A percentile compares a stretch with the other conserved stretches of the same genome.
Conservation (phyloP, 2,113 vertebrate species). For the Channa maculata region DNA sequence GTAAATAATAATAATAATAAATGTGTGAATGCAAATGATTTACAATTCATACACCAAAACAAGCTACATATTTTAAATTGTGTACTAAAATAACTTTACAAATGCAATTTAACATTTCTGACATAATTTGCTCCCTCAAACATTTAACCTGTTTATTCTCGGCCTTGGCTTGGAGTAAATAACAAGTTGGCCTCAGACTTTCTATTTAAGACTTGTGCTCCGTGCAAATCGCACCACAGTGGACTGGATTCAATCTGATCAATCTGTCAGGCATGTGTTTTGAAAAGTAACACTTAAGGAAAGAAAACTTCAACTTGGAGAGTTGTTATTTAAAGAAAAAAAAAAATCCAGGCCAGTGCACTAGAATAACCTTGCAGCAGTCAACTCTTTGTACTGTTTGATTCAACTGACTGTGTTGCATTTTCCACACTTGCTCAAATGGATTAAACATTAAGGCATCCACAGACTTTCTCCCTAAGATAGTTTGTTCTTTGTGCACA, state of each 20-base stretch:
- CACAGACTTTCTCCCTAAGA: not conserved
- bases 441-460: not conserved
- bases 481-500: constrained; percentile 20
- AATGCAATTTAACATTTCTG: constrained; percentile 6
- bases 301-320: not conserved
- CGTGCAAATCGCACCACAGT: constrained; percentile 13
- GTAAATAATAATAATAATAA: not conserved
- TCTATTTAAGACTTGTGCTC: not conserved
- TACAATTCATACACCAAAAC: not conserved
- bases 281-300: constrained; percentile 1
- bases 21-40: constrained; percentile 3
- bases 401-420: constrained; percentile 13
- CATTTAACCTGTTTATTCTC: constrained; percentile 7
- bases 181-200: constrained; percentile 22
- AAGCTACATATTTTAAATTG: not conserved
- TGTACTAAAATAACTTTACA: not conserved
- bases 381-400: not conserved
- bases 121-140: not conserved
- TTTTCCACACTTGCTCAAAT: constrained; percentile 17
- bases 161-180: not conserved
- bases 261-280: constrained; percentile 2
- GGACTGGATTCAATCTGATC: constrained; percentile 16
- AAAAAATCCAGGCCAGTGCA: constrained; percentile 3
- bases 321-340: constrained; percentile 17
- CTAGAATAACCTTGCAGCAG: constrained; percentile 4